Evolutionary conservation across 2,797 vertebrate genomes (phyloP), one percentile per base, ranked within the genome.

Genomic region (Falco peregrinus): DNA sequence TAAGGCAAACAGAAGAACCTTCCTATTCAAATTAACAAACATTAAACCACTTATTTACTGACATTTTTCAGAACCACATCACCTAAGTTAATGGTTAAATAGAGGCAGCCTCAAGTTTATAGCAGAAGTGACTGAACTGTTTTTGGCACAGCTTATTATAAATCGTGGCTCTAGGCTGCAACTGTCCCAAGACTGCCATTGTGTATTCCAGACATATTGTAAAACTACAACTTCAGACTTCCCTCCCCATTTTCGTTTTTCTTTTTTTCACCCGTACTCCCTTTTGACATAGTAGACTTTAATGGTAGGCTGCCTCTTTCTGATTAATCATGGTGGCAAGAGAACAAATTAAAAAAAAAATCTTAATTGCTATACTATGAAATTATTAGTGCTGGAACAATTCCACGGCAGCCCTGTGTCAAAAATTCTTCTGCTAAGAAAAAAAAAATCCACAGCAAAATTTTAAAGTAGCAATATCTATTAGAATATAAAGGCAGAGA

Each of bases 121-220:
- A 91, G 59, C 54, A 95, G 87, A 92, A 93, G 73, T 26, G 25
- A 93, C 75, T 79, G 81, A 94, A 89, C 65, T 91, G 90, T 45
- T 96, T 93, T 94, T 47, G 84, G 84, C 0, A 0, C 78, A 92
- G 89, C 82, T 93, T 69, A 96, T 94, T 91, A 95, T 48, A 93
- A 88, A 90, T 77, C 69, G 69, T 95, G 79, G 93, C 95, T 96
- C 84, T 88, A 93, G 96, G 93, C 96, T 91, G 93, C 89, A 88
- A 65, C 59, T 2, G 35, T 97, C 93, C 96, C 92, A 93, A 95
- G 95, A n/a, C 68, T 96, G 87, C 80, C 84, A 94, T 64, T 92
- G 87, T 73, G 59, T 81, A 93, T 93, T 95, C 93, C 89, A 93
- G 75, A 95, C 89, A 96, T 16, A 15, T 16, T 56, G 75, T 76